Base-by-base conservation (phyloP, 2,797 vertebrate genomes). In the Sebastolobus alascanus region DNA sequence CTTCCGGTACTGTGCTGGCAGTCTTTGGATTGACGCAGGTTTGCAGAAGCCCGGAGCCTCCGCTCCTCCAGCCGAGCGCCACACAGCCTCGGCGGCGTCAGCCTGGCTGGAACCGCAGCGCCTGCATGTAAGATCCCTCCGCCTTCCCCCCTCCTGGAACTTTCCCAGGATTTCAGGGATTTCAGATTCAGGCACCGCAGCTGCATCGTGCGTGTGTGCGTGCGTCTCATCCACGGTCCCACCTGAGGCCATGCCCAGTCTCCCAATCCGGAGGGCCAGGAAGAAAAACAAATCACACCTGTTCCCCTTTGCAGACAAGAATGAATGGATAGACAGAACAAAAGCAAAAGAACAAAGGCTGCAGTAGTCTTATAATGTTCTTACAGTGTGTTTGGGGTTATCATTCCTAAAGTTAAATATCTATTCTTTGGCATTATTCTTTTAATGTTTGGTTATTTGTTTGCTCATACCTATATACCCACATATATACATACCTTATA, bases 71-170 rank as follows among this genome's bases (percentile, higher is more conserved):
- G 84, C 90, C 86, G 84, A 94, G 93, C 93, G 90, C 90, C 93
- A 91, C 94, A 91, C 94, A 93, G 86, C 94, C 93, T 91, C 93
- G 93, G 89, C 95, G 96, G 96, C 96, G 96, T 96, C 96, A 96
- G 96, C 87, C 95, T 95, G 96, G 91, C 96, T 96, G 96, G 96
- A 96, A 95, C 96, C 96, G 92, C 92, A 95, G 94, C 89, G 95
- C 96, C 93, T 95, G 83, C 72, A 76, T 90, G 90, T 85, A 35
- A 94, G 91, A 96, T 96, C 93, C 95, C 94, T 96, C 96, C 96
- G 93, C 94, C 92, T 65, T 29, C 73, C 79, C 56, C 80, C 52
- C 84, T 84, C 76, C 94, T 95, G 95, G 93, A 96, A 91, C 93
- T 93, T 93, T 92, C 92, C 93, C 93, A 94, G 93, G 81, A 92